Evolutionary conservation across 2,113 vertebrate species (phyloP).

Genomic region (Pterocles orientalis): DNA sequence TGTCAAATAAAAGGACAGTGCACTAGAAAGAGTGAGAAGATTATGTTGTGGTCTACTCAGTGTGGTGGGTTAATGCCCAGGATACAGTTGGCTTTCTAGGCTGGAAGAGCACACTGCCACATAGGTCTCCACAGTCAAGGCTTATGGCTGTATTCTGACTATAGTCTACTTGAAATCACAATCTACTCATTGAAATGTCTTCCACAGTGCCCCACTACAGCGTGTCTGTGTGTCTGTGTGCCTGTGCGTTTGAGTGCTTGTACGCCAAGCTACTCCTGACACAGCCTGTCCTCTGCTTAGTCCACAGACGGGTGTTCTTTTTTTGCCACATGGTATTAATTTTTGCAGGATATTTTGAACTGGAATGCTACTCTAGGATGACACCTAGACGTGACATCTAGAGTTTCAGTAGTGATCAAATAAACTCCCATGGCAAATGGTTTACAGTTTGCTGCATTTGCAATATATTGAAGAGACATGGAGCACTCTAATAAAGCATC

Average conservation of each 20-base stretch:
- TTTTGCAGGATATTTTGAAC: background rate
- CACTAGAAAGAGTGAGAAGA: background rate
- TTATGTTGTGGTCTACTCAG: background rate
- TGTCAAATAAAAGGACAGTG: background rate
- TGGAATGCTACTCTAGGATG: background rate
- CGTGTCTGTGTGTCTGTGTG: background rate
- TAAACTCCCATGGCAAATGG: background rate
- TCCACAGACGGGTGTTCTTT: background rate
- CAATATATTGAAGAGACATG: background rate
- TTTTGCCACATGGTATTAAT: background rate
- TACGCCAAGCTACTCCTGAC: background rate
- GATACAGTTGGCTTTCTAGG: too few species aligned
- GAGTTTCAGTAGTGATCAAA: background rate
- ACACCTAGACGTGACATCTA: background rate
- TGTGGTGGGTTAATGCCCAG: too few species aligned
- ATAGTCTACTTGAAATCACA: background rate
- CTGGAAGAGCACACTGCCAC: too few species aligned
- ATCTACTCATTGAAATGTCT: background rate
- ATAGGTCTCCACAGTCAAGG: background rate
- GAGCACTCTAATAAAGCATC: background rate
- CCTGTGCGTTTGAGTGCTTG: accelerated
- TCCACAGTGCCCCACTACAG: background rate
- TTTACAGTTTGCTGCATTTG: background rate
- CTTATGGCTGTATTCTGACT: background rate
- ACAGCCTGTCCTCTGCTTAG: background rate